Evolutionary conservation across 2,113 vertebrate species (phyloP), one percentile per base, ranked within the genome.

Genomic region (Eira barbara): DNA sequence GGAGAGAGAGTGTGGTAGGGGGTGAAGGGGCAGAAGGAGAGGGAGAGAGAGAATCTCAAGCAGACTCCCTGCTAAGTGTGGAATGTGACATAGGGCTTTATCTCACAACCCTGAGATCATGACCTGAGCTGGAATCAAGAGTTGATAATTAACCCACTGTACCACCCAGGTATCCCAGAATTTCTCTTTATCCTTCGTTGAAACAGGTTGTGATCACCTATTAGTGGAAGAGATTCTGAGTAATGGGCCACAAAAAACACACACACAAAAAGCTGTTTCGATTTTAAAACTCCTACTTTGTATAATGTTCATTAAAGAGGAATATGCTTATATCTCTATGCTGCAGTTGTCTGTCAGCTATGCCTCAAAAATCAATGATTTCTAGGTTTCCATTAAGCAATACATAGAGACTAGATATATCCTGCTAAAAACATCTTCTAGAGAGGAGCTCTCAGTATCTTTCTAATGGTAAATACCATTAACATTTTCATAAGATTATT

Each of bases 301-400:
- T 49, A 36, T 39, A 71, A 3, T 91, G 13, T 42, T 80, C 13
- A 39, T 69, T 57, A 71, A 79, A 21, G 78, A 63, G 13, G 13
- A 79, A 3, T 52, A 63, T 13, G 20, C 5, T 91, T 61, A 14
- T 3, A 39, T 49, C 29, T 65, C 7, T n/a, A 8, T 55, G 5
- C 0, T 74, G 1, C 5, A 42, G 5, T 78, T 8, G 65, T 3
- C 3, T 73, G 7, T 69, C 14, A 52, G 10, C 7, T 15, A 14
- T 73, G 20, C 0, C 2, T 83, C 23, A 36, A 31, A 61, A 69
- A 76, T 63, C 3, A 9, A 10, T 42, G 69, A 73, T 20, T 74
- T 94, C 74, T 39, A 49, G 8, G 6, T n/a, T 65, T 81, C 85
- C 8, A 71, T 27, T 69, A 89, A 55, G 4, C 2, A 42, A 82